phyloP scores from a whole-genome alignment of 2,113 vertebrate genomes.

The Melanostigma gelatinosum region DNA sequence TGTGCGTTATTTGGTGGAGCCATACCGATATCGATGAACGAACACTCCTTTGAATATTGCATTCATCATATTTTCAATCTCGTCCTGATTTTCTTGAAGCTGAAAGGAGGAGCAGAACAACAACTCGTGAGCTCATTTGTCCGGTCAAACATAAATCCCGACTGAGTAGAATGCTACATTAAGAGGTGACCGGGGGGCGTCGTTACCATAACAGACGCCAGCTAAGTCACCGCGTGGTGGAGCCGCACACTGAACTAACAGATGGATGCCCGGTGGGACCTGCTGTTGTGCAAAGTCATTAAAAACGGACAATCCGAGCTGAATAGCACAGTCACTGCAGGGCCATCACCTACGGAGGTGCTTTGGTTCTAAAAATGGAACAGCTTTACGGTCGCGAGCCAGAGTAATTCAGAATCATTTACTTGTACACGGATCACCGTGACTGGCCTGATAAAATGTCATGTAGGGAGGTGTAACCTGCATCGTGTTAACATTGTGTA shows the following conservation, averaged over 20 bases:
- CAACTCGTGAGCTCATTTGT: background rate
- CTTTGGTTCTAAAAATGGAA: constrained; percentile 24
- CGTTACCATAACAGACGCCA: constrained; percentile 52
- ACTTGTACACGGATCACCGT: background rate
- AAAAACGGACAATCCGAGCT: constrained; percentile 57
- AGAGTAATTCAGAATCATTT: constrained; percentile 17
- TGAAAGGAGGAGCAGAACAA: constrained; percentile 77
- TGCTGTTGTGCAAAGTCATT: constrained; percentile 61
- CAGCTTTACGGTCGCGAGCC: background rate
- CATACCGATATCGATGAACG: constrained; percentile 98
- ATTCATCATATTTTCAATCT: constrained; percentile 99
- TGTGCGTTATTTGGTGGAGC: background rate
- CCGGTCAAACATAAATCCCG: background rate
- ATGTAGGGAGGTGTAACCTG: background rate
- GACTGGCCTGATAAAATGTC: background rate
- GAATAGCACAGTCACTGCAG: constrained; percentile 41
- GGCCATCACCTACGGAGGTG: constrained; percentile 40
- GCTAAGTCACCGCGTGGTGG: constrained; percentile 43
- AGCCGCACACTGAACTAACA: constrained; percentile 59
- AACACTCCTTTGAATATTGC: constrained; percentile 99
- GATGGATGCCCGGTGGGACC: constrained; percentile 73
- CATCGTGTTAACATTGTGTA: background rate
- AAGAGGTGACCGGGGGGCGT: constrained; percentile 18
- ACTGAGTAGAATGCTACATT: constrained; percentile 3
- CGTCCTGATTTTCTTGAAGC: constrained; percentile 99